A percentile compares a stretch with the other conserved stretches of the same genome.
These are phyloP conservation scores for Epicampocera succincta DNA, from an alignment of 2,888 invertebrate species.

Conservation along the genomic window DNA sequence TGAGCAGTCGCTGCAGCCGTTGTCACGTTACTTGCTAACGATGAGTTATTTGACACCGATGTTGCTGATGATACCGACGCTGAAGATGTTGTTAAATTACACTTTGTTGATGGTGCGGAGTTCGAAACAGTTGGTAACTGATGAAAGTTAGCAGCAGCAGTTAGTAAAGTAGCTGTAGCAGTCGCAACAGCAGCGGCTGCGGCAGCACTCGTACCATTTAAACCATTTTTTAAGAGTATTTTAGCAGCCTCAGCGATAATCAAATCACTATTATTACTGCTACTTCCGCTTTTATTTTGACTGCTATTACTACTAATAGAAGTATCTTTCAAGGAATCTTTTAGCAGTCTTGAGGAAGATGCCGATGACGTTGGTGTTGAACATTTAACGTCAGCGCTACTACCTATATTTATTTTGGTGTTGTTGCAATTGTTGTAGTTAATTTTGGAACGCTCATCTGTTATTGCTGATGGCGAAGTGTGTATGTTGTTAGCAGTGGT, in stretches of 20 bases:
- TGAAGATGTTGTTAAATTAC: constrained; percentile 31
- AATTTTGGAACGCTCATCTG: constrained; percentile 83
- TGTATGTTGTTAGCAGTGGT: constrained; percentile 81
- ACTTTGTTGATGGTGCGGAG: constrained; percentile 67
- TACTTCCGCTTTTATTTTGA: constrained; percentile 65
- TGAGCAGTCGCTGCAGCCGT: constrained; percentile 70
- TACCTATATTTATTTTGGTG: constrained; percentile 81
- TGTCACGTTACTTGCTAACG: constrained; percentile 48
- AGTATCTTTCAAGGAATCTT: constrained; percentile 74
- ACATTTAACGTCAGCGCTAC: constrained; percentile 64
- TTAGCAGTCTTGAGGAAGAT: constrained; percentile 71
- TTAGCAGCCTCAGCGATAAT: constrained; percentile 77
- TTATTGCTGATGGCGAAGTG: constrained; percentile 86
- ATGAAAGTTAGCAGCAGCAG: constrained; percentile 73
- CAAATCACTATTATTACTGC: constrained; percentile 72
- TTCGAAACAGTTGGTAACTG: constrained; percentile 71
- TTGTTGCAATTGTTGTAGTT: constrained; percentile 85
- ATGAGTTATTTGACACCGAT: constrained; percentile 26
- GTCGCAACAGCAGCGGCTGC: constrained; percentile 73
- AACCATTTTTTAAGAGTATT: constrained; percentile 78
- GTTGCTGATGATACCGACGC: constrained; percentile 10
- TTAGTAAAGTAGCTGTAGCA: constrained; percentile 71
- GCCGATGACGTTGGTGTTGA: constrained; percentile 66
- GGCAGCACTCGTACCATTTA: constrained; percentile 76
- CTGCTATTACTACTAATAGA: constrained; percentile 9